Evolutionary conservation across 2,797 vertebrate genomes (phyloP).

Genomic region (Tapirus indicus): DNA sequence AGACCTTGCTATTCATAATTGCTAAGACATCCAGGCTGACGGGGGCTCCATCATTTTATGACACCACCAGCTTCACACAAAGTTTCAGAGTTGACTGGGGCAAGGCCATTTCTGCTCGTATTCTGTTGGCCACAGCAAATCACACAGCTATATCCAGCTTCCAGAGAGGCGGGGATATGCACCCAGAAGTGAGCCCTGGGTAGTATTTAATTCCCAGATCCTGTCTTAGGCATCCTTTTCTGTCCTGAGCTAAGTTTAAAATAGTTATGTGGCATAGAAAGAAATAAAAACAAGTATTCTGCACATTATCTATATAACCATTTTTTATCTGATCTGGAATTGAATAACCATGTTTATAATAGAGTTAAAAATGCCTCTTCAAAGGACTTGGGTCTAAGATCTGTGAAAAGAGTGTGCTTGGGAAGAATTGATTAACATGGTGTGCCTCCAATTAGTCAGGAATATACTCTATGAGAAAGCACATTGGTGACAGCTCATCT

Average conservation of each 20-base stretch:
- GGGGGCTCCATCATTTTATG: neutral
- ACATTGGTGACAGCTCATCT: neutral
- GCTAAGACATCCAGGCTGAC: neutral
- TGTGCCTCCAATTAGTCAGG: neutral
- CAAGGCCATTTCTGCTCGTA: neutral
- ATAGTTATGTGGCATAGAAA: neutral
- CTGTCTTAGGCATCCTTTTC: neutral
- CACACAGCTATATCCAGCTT: neutral
- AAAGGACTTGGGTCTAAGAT: neutral
- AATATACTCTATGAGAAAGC: neutral
- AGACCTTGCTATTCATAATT: neutral
- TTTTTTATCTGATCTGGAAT: too few relatives aligned
- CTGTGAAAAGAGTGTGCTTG: neutral
- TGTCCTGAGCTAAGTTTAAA: neutral
- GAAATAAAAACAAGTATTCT: neutral
- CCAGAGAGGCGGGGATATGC: accelerated
- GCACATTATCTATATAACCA: neutral
- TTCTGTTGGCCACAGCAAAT: too few relatives aligned
- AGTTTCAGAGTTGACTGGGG: neutral
- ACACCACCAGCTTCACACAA: neutral
- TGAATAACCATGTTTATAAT: neutral
- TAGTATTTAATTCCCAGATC: neutral
- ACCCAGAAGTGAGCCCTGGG: neutral
- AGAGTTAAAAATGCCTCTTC: neutral
- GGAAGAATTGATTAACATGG: neutral